Evolutionary conservation across 2,888 invertebrate genomes (phyloP).

Genomic region (Trilocha varians): DNA sequence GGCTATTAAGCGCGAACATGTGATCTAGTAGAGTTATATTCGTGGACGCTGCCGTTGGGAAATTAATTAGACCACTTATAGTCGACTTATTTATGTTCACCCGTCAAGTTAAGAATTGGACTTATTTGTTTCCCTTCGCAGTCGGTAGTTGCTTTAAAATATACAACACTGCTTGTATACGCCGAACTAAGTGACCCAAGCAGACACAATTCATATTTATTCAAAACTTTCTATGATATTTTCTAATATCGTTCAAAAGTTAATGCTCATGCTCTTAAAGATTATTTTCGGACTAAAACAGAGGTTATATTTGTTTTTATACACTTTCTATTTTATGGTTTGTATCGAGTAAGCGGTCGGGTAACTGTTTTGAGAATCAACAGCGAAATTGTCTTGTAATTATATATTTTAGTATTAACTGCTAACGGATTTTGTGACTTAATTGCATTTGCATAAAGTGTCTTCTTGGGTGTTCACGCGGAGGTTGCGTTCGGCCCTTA

Average conservation of each 20-base stretch:
- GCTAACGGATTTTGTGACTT: constrained; percentile 59
- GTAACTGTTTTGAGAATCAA: constrained; percentile 61
- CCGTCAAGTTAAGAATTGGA: constrained; percentile 50
- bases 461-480: constrained; percentile 52
- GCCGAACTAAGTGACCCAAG: constrained; percentile 24
- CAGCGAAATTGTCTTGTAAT: constrained; percentile 69
- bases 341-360: constrained; percentile 44
- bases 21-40: constrained; percentile 64
- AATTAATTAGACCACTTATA: constrained; percentile 65
- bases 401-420: constrained; percentile 64
- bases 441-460: constrained; percentile 54
- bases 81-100: constrained; percentile 52
- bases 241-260: constrained; percentile 65
- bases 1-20: constrained; percentile 69
- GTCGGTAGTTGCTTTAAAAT: constrained; percentile 44
- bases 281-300: constrained; percentile 32
- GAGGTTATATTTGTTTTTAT: constrained; percentile 40
- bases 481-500: constrained; percentile 50
- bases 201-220: constrained; percentile 23
- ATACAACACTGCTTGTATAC: constrained; percentile 30
- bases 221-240: constrained; percentile 60
- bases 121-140: constrained; percentile 61
- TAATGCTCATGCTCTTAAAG: constrained; percentile 28
- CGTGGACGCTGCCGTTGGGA: constrained; percentile 62
- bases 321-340: constrained; percentile 56